Evolutionary conservation across 2,797 vertebrate species (phyloP).

Genomic region (Epinephelus coioides): DNA sequence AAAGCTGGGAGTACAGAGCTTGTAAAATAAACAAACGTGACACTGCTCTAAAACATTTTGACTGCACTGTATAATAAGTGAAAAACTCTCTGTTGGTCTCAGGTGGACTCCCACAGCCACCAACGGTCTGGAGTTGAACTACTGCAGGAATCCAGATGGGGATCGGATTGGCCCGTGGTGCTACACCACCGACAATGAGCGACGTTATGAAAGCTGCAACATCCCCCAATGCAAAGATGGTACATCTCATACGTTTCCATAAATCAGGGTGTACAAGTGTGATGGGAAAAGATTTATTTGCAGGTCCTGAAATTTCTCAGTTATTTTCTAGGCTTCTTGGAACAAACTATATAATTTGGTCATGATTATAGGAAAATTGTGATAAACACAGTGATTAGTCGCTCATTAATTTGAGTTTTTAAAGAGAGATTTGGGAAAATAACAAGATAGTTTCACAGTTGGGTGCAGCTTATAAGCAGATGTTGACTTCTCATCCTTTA

Average conservation of each 20-base stretch:
- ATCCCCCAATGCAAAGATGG: slow-evolving; percentile 94
- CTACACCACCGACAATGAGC: slow-evolving; percentile 90
- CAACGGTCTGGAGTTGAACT: slow-evolving; percentile 95
- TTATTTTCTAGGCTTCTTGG: background rate
- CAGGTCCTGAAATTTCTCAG: background rate
- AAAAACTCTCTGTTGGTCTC: slow-evolving; percentile 17
- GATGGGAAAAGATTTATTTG: background rate
- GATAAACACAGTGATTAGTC: too few species aligned
- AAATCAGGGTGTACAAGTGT: background rate
- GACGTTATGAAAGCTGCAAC: slow-evolving; percentile 92
- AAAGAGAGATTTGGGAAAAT: background rate
- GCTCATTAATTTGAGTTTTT: background rate
- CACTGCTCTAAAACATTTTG: background rate
- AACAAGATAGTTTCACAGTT: background rate
- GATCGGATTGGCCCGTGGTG: slow-evolving; percentile 95
- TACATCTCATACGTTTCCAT: slow-evolving; percentile 57
- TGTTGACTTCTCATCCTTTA: background rate
- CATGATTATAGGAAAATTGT: background rate
- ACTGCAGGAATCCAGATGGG: slow-evolving; percentile 94
- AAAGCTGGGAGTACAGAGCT: background rate
- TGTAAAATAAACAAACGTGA: background rate
- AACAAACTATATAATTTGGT: background rate
- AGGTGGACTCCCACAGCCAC: slow-evolving; percentile 89
- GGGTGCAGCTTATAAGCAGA: background rate
- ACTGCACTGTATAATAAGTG: background rate